A percentile compares a stretch with the other conserved stretches of the same genome.
Evolutionary conservation across 2,888 invertebrate genomes (phyloP).

Genomic region (Thecophora atra): DNA sequence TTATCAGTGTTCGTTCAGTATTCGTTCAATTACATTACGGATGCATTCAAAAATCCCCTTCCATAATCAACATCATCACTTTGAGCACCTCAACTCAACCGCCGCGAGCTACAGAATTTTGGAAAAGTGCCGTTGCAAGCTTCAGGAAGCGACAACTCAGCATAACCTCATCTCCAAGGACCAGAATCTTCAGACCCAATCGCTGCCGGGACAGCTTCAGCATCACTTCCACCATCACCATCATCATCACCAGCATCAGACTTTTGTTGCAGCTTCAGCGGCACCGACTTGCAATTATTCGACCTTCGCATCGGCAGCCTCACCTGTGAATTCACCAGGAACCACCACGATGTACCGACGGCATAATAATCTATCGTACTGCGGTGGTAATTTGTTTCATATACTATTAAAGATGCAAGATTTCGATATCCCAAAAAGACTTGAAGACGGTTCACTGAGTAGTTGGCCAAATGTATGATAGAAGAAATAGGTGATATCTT

Average conservation of each 20-base stretch:
- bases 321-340: conserved; percentile 32
- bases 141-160: conserved; percentile 43
- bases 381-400: conserved; percentile 63
- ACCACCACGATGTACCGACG: conserved; percentile 62
- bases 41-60: conserved; percentile 61
- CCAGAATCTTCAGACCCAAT: conserved; percentile 37
- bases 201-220: conserved; percentile 31
- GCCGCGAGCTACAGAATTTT: conserved; percentile 50
- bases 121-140: conserved; percentile 60
- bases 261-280: conserved; percentile 47
- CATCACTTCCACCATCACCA: conserved; percentile 42
- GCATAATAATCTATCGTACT: conserved; percentile 65
- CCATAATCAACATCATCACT: conserved; percentile 55
- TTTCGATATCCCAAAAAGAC: too few relatives aligned
- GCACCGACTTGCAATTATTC: conserved; percentile 45
- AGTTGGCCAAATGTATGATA: too few relatives aligned
- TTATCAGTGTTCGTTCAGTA: too few relatives aligned
- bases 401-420: background rate
- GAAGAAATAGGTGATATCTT: too few relatives aligned
- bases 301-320: conserved; percentile 40
- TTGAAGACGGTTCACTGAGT: too few relatives aligned
- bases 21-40: conserved; percentile 45
- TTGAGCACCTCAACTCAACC: conserved; percentile 49
- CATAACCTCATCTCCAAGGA: conserved; percentile 36
- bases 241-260: conserved; percentile 43